Base-by-base conservation (phyloP, 2,113 vertebrate species). In the Chaetorhynchus papuensis region DNA sequence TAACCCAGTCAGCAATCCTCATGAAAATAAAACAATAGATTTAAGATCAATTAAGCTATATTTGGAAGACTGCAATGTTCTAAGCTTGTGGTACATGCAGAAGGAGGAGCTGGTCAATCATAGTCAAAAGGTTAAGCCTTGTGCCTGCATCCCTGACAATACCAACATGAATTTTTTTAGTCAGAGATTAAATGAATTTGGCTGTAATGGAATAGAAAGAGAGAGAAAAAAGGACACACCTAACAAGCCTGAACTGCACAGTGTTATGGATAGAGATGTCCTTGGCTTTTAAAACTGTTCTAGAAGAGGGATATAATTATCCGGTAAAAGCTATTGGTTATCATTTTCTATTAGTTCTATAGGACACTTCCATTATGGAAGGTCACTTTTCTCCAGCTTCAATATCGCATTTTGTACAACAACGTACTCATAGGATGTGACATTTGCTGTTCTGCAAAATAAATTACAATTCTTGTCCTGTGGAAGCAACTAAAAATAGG, bases 281-380 rank as follows among this genome's bases (percentile, higher is more conserved):
- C 89, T 96, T 95, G 89, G 80, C 35, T 83, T 82, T 91, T 82
- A 71, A 45, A 95, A 92, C 59, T 93, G 28, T 87, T 89, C 83
- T 56, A 78, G 87, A 94, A 91, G 89, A 94, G 61, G 83, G 83
- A 96, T 95, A 92, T 87, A 95, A 96, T 97, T 96, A 94, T 37
- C 76, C 84, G 52, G 81, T 82, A 69, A 94, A 96, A 89, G 26
- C 89, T 92, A 94, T 96, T 87, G 94, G 93, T 95, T 97, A 97
- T 97, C 39, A 96, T 96, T 95, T 94, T 94, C 93, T 96, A 94
- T 97, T 97, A 96, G 77, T 93, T 96, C 81, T 84, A 65, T 50
- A 91, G 84, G 93, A 96, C 95, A 95, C 81, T 95, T 96, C 91
- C 89, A 95, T 96, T 96, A 96, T 91, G 93, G 93, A 96, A 97